Percentiles rank a stretch among this genome's conserved stretches.
Evolutionary conservation across 2,797 vertebrate species (phyloP).

Genomic region (Cuniculus paca): DNA sequence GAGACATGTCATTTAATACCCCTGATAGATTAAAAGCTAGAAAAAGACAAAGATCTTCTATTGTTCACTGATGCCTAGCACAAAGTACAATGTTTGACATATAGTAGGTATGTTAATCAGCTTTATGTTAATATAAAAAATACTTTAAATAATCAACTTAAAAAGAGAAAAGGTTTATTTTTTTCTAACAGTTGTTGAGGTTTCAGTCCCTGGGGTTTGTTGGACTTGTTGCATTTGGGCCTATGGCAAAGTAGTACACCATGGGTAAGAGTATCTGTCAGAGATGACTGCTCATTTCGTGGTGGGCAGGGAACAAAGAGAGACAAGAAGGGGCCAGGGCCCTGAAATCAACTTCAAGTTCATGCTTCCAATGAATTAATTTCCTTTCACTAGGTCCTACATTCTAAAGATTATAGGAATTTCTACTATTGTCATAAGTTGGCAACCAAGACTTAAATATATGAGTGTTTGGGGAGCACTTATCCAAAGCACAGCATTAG

Average conservation of each 20-base stretch:
- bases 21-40: neutral
- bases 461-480: neutral
- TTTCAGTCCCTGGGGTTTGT: neutral
- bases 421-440: neutral
- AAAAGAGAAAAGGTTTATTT: neutral
- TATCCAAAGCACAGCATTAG: neutral
- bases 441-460: neutral
- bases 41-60: constrained; percentile 28
- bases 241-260: neutral
- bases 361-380: neutral
- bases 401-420: neutral
- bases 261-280: neutral
- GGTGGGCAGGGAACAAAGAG: neutral
- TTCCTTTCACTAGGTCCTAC: neutral
- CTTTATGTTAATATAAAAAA: neutral
- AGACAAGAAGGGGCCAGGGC: neutral
- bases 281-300: neutral
- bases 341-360: neutral
- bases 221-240: neutral
- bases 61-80: constrained; percentile 34
- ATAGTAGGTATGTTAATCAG: neutral
- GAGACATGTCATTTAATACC: neutral
- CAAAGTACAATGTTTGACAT: neutral
- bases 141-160: neutral
- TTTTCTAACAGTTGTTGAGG: neutral